A percentile compares a stretch with the other conserved stretches of the same genome.
Conservation (phyloP, 2,888 invertebrate genomes). For the Eutolmus rufibarbis region DNA sequence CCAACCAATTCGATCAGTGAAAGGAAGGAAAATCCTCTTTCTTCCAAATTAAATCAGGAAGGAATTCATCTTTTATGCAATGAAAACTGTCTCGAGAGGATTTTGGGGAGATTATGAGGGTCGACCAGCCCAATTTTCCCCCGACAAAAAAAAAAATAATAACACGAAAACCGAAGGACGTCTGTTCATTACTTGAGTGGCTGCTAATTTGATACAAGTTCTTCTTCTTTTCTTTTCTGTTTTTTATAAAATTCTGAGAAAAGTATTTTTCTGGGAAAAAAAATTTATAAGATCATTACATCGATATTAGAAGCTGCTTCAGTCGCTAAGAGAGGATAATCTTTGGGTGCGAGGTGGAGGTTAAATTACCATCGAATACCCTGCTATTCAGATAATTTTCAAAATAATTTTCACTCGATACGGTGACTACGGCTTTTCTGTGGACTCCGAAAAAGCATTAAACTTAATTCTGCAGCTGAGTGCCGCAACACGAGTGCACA, state of each 20-base stretch:
- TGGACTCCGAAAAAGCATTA: background rate
- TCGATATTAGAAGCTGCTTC: background rate
- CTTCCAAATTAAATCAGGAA: background rate
- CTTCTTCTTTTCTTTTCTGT: background rate
- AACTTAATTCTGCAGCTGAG: background rate
- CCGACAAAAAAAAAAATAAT: background rate
- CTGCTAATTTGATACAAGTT: background rate
- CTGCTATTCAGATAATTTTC: background rate
- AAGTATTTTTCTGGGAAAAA: background rate
- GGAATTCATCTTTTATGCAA: background rate
- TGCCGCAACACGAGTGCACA: background rate
- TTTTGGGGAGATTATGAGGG: background rate
- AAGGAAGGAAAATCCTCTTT: background rate
- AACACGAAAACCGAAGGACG: background rate
- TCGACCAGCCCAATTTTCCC: background rate
- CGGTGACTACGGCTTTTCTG: background rate
- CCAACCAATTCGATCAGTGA: background rate
- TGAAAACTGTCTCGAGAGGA: background rate
- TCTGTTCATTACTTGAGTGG: background rate
- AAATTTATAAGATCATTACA: background rate
- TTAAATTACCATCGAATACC: background rate
- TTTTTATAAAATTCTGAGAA: background rate
- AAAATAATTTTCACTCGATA: background rate
- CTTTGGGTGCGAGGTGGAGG: background rate
- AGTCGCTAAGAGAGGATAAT: background rate